Conservation (phyloP, 1,140 invertebrate genomes). For the Pseudomyrmex flavicornis region DNA sequence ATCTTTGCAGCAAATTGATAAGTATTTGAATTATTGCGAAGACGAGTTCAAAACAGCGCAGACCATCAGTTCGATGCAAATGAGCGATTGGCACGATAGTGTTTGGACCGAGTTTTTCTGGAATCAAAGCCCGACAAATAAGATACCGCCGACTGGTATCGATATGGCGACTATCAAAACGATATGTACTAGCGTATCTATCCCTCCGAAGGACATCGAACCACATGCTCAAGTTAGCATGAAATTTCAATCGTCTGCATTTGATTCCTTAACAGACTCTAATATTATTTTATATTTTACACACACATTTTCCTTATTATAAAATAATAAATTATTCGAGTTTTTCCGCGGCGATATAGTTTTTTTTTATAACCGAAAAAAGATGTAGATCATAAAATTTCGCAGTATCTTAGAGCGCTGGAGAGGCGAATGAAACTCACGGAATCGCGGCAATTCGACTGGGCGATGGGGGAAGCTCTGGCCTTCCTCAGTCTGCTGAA, state of each 20-base stretch:
- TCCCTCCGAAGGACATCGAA: slow-evolving; percentile 88
- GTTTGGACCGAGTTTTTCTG: slow-evolving; percentile 92
- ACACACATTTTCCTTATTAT: too few species aligned
- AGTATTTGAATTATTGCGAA: slow-evolving; percentile 86
- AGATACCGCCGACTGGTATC: slow-evolving; percentile 76
- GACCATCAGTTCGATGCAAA: slow-evolving; percentile 87
- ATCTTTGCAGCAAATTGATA: slow-evolving; percentile 78
- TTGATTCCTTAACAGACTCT: too few species aligned
- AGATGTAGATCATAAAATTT: too few species aligned
- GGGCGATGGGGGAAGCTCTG: slow-evolving; percentile 94
- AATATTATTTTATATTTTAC: too few species aligned
- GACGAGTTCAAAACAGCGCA: slow-evolving; percentile 91
- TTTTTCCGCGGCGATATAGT: too few species aligned
- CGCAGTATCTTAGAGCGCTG: slow-evolving; percentile 83
- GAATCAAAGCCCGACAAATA: slow-evolving; percentile 86
- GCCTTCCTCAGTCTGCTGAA: slow-evolving; percentile 92
- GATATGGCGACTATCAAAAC: slow-evolving; percentile 59
- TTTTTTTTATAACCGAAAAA: too few species aligned
- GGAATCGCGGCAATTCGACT: slow-evolving; percentile 89
- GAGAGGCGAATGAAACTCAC: slow-evolving; percentile 89
- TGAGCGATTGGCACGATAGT: slow-evolving; percentile 94
- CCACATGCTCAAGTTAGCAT: slow-evolving; percentile 75
- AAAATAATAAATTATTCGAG: too few species aligned
- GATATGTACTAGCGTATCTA: slow-evolving; percentile 88
- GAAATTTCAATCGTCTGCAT: too few species aligned